A percentile compares a stretch with the other conserved stretches of the same genome.
Conservation (phyloP, 2,888 invertebrate genomes). For the Euproctis similis region DNA sequence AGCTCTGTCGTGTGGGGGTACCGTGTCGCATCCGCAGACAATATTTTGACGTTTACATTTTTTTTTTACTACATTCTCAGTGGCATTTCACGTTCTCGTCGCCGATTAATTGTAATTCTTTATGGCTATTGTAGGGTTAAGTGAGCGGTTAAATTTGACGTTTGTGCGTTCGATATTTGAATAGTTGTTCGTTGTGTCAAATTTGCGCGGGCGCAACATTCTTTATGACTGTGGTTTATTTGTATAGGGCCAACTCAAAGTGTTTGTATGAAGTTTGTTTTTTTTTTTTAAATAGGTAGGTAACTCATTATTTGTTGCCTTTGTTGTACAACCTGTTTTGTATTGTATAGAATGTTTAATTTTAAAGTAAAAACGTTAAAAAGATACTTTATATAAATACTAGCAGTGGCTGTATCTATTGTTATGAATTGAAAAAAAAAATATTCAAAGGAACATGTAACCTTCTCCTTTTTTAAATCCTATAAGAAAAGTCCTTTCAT, state of each 20-base stretch:
- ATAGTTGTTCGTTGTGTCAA: conserved; percentile 36
- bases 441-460: too few relatives aligned
- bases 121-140: conserved; percentile 72
- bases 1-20: conserved; percentile 50
- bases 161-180: conserved; percentile 50
- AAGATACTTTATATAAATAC: too few relatives aligned
- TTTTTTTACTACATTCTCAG: conserved; percentile 63
- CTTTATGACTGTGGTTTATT: conserved; percentile 35
- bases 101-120: conserved; percentile 74
- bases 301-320: too few relatives aligned
- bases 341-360: conserved; percentile 5
- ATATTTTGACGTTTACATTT: conserved; percentile 74
- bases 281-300: too few relatives aligned
- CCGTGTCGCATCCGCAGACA: conserved; percentile 47
- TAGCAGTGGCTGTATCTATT: too few relatives aligned
- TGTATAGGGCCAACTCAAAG: conserved; percentile 32
- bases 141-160: conserved; percentile 63
- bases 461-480: too few relatives aligned
- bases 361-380: too few relatives aligned
- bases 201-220: conserved; percentile 47
- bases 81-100: conserved; percentile 70
- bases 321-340: conserved; percentile 22
- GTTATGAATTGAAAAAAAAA: too few relatives aligned
- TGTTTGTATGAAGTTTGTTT: conserved; percentile 31
- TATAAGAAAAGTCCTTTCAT: too few relatives aligned